Percentiles rank a stretch among this genome's conserved stretches.
phyloP scores from a whole-genome alignment of 2,888 invertebrate genomes.

The Diaphora mendica region DNA sequence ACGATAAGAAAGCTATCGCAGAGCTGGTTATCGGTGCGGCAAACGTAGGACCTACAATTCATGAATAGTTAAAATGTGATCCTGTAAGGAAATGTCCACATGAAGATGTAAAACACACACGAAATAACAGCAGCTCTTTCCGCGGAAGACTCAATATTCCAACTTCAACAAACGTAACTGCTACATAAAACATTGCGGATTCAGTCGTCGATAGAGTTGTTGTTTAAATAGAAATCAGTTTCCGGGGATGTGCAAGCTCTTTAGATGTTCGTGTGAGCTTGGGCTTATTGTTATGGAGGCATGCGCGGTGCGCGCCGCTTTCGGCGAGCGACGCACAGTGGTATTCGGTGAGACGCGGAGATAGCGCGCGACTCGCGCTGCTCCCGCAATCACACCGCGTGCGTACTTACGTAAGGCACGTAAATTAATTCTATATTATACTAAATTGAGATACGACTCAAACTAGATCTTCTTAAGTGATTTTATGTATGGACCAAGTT shows the following conservation, averaged over 20 bases:
- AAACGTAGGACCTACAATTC: conserved; percentile 67
- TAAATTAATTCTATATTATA: conserved; percentile 43
- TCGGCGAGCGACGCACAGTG: conserved; percentile 65
- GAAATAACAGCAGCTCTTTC: conserved; percentile 31
- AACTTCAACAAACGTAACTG: conserved; percentile 47
- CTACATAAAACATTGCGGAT: conserved; percentile 50
- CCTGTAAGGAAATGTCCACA: conserved; percentile 59
- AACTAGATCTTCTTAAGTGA: conserved; percentile 28
- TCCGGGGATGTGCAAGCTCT: conserved; percentile 65
- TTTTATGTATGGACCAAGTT: conserved; percentile 28
- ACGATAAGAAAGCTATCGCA: conserved; percentile 71
- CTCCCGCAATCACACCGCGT: conserved; percentile 43
- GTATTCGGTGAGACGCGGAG: conserved; percentile 68
- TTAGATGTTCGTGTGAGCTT: conserved; percentile 74
- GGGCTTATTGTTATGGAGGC: conserved; percentile 76
- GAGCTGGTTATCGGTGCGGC: conserved; percentile 66
- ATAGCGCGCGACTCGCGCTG: conserved; percentile 58
- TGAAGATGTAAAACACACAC: conserved; percentile 32
- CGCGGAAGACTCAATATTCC: conserved; percentile 46
- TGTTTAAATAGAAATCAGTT: conserved; percentile 74
- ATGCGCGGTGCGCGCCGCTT: conserved; percentile 74
- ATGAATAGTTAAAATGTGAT: conserved; percentile 75
- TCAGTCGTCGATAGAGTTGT: conserved; percentile 59
- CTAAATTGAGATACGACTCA: conserved; percentile 39
- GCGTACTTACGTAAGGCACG: conserved; percentile 79